These are phyloP conservation scores for Leptopilina syphax DNA, from an alignment of 2,888 invertebrate species.

Conservation along the genomic window DNA sequence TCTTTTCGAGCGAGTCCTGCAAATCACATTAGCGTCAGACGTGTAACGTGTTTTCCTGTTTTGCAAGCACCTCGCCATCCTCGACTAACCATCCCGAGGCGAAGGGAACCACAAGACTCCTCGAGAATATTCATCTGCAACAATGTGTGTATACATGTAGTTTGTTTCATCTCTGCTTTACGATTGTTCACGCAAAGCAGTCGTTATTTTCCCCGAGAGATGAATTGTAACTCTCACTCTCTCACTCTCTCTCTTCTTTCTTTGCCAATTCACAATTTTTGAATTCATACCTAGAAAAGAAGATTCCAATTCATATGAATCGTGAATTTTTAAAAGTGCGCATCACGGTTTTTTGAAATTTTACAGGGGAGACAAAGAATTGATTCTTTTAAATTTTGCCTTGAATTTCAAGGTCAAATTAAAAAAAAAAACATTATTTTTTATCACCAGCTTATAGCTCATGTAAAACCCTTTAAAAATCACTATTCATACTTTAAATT, in stretches of 20 bases:
- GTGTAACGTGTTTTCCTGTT: slow-evolving; percentile 65
- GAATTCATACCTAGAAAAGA: no score
- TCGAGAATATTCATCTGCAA: not conserved
- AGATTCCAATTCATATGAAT: no score
- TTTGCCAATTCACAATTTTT: slow-evolving; percentile 41
- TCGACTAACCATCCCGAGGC: not conserved
- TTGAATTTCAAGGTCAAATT: no score
- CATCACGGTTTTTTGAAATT: no score
- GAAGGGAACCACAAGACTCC: slow-evolving; percentile 1
- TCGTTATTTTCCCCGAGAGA: slow-evolving; percentile 19
- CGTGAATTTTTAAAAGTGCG: no score
- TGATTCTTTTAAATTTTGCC: no score
- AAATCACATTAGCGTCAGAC: slow-evolving; percentile 66
- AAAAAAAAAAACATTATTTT: no score
- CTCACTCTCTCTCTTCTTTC: not conserved
- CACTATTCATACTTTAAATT: no score
- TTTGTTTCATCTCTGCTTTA: not conserved
- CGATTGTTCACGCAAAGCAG: not conserved
- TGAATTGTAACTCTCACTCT: slow-evolving; percentile 40
- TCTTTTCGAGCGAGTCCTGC: slow-evolving; percentile 51
- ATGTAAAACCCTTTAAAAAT: no score
- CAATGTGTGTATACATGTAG: not conserved
- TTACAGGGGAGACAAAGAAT: no score
- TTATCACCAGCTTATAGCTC: no score
- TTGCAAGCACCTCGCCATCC: slow-evolving; percentile 55